These are phyloP conservation scores for Nowickia ferox DNA, from an alignment of 2,888 invertebrate species.

Conservation along the genomic window DNA sequence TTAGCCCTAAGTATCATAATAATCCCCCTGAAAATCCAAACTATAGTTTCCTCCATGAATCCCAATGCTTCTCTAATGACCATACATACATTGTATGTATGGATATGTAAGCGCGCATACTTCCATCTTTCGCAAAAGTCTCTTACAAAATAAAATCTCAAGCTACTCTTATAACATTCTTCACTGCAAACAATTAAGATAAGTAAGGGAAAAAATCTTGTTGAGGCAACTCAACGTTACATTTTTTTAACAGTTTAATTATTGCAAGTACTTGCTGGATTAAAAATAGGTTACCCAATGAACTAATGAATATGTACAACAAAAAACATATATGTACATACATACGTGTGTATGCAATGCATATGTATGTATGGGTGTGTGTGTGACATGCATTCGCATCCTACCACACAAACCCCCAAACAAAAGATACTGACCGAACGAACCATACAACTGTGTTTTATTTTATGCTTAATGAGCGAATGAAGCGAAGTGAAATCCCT, in stretches of 20 bases:
- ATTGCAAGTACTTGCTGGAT: constrained; percentile 64
- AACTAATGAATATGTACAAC: constrained; percentile 62
- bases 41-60: too few species aligned
- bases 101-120: too few species aligned
- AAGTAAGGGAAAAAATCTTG: neutral
- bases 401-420: constrained; percentile 48
- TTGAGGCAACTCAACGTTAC: constrained; percentile 47
- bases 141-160: neutral
- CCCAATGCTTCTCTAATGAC: too few species aligned
- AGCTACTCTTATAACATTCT: neutral
- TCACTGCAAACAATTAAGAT: constrained; percentile 10
- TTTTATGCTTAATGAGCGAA: constrained; percentile 34
- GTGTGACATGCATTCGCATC: constrained; percentile 30
- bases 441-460: constrained; percentile 34
- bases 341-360: neutral
- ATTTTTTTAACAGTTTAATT: constrained; percentile 59
- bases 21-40: too few species aligned
- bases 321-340: constrained; percentile 45
- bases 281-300: constrained; percentile 72
- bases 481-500: constrained; percentile 34
- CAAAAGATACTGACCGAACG: constrained; percentile 63
- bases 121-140: neutral
- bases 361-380: too few species aligned
- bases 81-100: too few species aligned
- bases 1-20: too few species aligned